Base-by-base conservation (phyloP, 1,140 invertebrate genomes). In the Zaprionus davidi region DNA sequence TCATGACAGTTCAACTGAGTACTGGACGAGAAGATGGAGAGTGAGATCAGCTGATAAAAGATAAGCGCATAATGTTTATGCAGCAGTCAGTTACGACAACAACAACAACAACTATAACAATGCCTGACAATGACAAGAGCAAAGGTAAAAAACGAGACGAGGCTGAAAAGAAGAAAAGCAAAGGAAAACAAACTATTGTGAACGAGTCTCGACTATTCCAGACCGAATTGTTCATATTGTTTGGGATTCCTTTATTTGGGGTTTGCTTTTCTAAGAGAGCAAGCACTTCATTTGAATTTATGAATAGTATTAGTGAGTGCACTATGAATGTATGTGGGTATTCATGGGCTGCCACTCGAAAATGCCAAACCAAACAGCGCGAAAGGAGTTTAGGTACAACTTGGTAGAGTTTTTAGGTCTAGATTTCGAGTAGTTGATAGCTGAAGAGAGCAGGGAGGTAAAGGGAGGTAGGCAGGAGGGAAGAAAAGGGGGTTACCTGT, bases 221-320 rank as follows among this genome's bases (percentile, higher is more conserved):
- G 26, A 9, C 28, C 49, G 60, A 38, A 5, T 31, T 34, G 63
- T 55, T 76, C 41, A 28, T 17, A 77, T 78, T 85, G 76, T 86
- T 75, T 51, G 59, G 64, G 56, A 53, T 79, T 79, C 69, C 72
- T 82, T 78, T 60, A 60, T 77, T 57, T 68, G 73, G 60, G 71
- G 41, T 70, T 58, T 75, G 55, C 53, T 65, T 71, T 53, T 44
- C 56, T 63, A 65, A 26, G 34, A 41, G 71, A 79, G 85, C 67
- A 68, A 79, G 85, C 67, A 68, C 78, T 88, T 88, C 84, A 85
- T 88, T 90, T 90, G 86, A 90, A 88, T 88, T 85, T 90, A 88
- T 85, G 85, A 81, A 81, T 82, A 76, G 67, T 62, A 69, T 78
- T 68, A 56, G 41, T 68, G 53, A 58, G 34, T 70, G 38, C 67